Conservation (phyloP, 1,140 invertebrate species). For the Pseudobourletiella spinata region DNA sequence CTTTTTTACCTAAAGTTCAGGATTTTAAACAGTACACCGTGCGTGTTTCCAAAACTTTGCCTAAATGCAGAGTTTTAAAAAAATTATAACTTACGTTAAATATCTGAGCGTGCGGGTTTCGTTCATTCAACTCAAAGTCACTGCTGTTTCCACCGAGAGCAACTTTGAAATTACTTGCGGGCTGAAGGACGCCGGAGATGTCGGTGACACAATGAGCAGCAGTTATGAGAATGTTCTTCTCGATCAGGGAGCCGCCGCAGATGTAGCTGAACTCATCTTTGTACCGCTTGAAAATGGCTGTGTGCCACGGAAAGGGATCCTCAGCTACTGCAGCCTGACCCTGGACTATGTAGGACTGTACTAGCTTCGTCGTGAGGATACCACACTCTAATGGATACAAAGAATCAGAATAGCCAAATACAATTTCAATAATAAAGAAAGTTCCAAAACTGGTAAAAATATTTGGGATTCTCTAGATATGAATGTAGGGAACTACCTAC, state of each 20-base stretch:
- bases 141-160: slow-evolving; percentile 17
- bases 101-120: slow-evolving; percentile 7
- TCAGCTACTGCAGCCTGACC: too few species aligned
- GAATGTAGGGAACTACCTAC: too few species aligned
- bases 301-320: not conserved
- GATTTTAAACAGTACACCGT: not conserved
- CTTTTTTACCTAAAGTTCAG: not conserved
- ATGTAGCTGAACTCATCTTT: slow-evolving; percentile 13
- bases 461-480: too few species aligned
- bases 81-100: slow-evolving; percentile 12
- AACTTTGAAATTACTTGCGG: slow-evolving; percentile 2
- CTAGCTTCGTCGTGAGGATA: too few species aligned
- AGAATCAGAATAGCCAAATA: too few species aligned
- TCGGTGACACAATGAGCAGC: slow-evolving; percentile 23
- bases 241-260: slow-evolving; percentile 20
- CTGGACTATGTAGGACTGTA: too few species aligned
- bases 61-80: not conserved
- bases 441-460: too few species aligned
- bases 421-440: too few species aligned
- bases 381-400: too few species aligned
- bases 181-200: not conserved
- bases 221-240: slow-evolving; percentile 9
- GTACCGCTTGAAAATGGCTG: not conserved
- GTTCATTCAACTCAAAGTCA: slow-evolving; percentile 12
- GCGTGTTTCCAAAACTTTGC: not conserved